phyloP scores from a whole-genome alignment of 2,888 invertebrate genomes.

The Balanococcus diminutus region DNA sequence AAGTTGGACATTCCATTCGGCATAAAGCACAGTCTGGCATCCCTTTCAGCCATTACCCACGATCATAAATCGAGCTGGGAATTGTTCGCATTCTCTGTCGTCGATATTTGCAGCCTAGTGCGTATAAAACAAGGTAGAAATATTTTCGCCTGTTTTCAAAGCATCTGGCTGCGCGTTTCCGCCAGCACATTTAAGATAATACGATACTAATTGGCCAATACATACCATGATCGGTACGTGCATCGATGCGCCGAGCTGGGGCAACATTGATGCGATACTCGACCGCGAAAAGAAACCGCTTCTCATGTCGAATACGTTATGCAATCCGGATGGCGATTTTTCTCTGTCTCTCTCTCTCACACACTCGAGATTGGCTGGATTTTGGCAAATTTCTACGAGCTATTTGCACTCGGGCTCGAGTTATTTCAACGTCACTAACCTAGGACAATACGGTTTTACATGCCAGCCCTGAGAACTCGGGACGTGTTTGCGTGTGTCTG shows the following conservation, averaged over 20 bases:
- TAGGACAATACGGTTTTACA: not conserved
- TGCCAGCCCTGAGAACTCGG: too few relatives aligned
- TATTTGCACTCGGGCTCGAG: too few relatives aligned
- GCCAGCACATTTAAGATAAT: slow-evolving; percentile 39
- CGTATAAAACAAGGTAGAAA: not conserved
- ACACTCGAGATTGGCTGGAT: not conserved
- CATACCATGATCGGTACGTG: slow-evolving; percentile 35
- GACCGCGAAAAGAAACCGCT: slow-evolving; percentile 15
- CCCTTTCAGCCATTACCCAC: not conserved
- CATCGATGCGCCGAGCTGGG: not conserved
- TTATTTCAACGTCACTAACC: not conserved
- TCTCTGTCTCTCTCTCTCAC: too few relatives aligned
- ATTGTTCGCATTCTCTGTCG: not conserved
- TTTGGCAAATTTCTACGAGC: too few relatives aligned
- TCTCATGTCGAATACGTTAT: not conserved
- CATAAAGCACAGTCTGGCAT: not conserved
- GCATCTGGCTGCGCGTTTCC: not conserved
- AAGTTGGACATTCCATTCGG: not conserved
- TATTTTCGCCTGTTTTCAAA: slow-evolving; percentile 9
- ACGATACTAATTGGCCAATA: slow-evolving; percentile 40
- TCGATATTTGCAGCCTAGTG: not conserved
- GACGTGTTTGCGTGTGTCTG: too few relatives aligned
- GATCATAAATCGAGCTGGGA: not conserved
- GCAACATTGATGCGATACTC: not conserved
- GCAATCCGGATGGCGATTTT: not conserved